Base-by-base conservation (phyloP, 2,113 vertebrate genomes). In the Piaya cayana region DNA sequence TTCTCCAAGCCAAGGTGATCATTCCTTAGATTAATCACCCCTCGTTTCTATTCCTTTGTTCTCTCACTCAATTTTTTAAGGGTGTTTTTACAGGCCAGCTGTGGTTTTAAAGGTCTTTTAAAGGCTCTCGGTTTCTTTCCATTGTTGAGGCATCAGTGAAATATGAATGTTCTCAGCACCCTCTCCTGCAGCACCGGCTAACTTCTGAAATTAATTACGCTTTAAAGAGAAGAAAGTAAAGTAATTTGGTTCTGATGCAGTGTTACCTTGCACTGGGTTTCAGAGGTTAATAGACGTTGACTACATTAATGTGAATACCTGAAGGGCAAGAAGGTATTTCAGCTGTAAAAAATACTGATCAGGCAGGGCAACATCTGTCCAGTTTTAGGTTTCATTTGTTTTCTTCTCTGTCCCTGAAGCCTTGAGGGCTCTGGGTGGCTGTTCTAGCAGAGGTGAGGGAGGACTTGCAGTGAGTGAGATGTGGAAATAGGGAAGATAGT, bases 61-160 rank as follows among this genome's bases (percentile, higher is more conserved):
- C 36, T 64, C 74, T 65, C 23, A 9, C 39, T 30, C 43, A 76
- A 43, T 42, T 45, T 94, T 45, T 47, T 7, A 42, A 80, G 70
- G 45, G 55, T 82, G 62, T 62, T 95, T 96, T 96, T 85, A 88
- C 63, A 95, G 94, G 91, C 94, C 74, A 93, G 82, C 60, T 62
- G 81, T 37, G 49, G 78, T 83, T 97, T 97, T 94, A 97, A 97
- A 95, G 94, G 65, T 93, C 93, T 90, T 90, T 93, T 90, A 65
- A 95, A 81, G 94, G 86, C 92, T 96, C 91, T 89, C 86, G 23
- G 92, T 96, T 97, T 95, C 97, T 96, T 97, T 96, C 96, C 65
- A 56, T 91, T 93, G 97, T 93, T 82, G 72, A 93, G 93, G 96
- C 90, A 59, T 5, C 2, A 5, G 56, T 43, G 58, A 75, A 81